Conservation (phyloP, 2,113 vertebrate species). For the Chauna torquata region DNA sequence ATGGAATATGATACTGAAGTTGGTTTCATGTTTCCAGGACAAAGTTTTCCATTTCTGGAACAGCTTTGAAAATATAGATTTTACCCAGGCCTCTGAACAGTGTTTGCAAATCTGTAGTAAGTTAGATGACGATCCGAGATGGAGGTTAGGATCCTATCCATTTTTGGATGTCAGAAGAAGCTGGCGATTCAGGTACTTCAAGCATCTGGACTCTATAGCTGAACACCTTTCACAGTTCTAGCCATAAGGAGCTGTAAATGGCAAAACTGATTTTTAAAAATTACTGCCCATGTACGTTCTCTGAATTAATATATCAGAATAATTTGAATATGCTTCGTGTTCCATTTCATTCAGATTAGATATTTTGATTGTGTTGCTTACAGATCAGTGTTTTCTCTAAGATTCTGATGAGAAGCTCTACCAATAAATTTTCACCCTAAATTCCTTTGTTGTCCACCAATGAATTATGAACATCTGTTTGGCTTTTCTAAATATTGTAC, state of each 20-base stretch:
- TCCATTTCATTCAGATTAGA: not conserved
- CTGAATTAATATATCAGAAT: not conserved
- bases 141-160: not conserved
- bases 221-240: constrained; percentile 1
- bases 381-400: not conserved
- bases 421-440: not conserved
- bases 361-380: not conserved
- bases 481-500: not conserved
- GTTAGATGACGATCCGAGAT: not conserved
- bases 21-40: not conserved
- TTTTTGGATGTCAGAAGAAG: not conserved
- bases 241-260: not conserved
- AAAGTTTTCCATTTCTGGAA: not conserved
- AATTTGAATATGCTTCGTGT: not conserved
- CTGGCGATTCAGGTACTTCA: not conserved
- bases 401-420: not conserved
- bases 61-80: not conserved
- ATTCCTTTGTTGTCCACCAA: not conserved
- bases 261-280: not conserved
- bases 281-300: not conserved
- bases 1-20: not conserved
- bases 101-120: not conserved
- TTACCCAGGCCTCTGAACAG: not conserved
- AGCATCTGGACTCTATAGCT: not conserved
- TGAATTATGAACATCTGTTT: not conserved